These are phyloP conservation scores for Myoxocephalus aenaeus DNA, from an alignment of 2,797 vertebrate species.

Conservation along the genomic window DNA sequence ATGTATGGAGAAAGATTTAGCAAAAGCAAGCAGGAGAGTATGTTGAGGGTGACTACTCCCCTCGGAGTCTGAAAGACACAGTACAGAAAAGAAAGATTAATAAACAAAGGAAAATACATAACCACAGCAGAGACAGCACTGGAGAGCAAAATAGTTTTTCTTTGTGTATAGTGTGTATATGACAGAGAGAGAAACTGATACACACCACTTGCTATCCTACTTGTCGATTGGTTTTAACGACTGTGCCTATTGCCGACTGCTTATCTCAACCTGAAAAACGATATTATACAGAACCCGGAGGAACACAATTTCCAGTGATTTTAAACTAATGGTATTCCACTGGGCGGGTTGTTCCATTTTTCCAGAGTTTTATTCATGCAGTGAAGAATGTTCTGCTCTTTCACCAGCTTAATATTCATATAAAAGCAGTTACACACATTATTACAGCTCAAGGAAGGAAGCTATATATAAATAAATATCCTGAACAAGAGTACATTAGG, in stretches of 20 bases:
- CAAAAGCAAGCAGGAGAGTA: constrained; percentile 21
- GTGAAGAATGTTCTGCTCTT: constrained; percentile 36
- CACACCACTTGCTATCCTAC: constrained; percentile 40
- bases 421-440: constrained; percentile 32
- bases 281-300: constrained; percentile 51
- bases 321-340: constrained; percentile 55
- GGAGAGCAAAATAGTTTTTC: constrained; percentile 11
- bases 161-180: constrained; percentile 23
- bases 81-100: background rate
- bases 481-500: background rate
- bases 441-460: constrained; percentile 31
- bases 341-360: constrained; percentile 52
- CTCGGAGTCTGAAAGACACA: constrained; percentile 29
- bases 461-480: background rate
- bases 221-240: constrained; percentile 66
- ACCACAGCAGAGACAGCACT: constrained; percentile 16
- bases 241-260: constrained; percentile 40
- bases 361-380: constrained; percentile 42
- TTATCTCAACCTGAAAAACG: constrained; percentile 62
- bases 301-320: constrained; percentile 56
- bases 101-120: constrained; percentile 8
- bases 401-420: constrained; percentile 31
- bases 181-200: constrained; percentile 25
- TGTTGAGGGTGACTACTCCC: constrained; percentile 26
- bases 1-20: constrained; percentile 30